Evolutionary conservation across 2,113 vertebrate species (phyloP).

Genomic region (Lepidothrix coronata): DNA sequence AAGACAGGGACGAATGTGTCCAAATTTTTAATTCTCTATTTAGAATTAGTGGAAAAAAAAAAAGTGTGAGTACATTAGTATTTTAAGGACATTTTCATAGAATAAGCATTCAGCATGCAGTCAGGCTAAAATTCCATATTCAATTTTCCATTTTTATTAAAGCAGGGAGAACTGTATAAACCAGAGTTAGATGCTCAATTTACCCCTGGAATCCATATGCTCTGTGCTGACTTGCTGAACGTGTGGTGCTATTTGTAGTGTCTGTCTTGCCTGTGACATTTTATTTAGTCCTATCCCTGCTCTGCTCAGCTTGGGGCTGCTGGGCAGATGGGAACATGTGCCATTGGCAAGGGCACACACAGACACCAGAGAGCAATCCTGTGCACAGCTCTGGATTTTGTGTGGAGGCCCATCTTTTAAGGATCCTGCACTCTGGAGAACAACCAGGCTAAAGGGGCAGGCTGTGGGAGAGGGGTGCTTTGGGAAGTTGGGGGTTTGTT

Average conservation of each 20-base stretch:
- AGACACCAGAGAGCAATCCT: background rate
- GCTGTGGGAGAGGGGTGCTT: background rate
- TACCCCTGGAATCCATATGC: background rate
- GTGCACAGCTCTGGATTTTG: accelerated
- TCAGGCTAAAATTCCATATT: background rate
- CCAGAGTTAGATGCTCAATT: background rate
- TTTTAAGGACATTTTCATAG: background rate
- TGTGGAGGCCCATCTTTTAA: background rate
- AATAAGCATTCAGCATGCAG: background rate
- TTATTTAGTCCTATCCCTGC: background rate
- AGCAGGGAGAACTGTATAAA: background rate
- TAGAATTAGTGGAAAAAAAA: background rate
- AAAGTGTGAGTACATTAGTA: background rate
- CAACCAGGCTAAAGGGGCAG: background rate
- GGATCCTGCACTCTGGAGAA: background rate
- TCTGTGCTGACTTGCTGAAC: background rate
- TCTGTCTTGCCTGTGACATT: background rate
- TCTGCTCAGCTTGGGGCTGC: background rate
- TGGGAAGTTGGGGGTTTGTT: background rate
- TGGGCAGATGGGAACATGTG: background rate
- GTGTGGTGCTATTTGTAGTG: background rate
- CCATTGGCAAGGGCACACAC: background rate
- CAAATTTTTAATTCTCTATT: background rate
- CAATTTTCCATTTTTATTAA: background rate
- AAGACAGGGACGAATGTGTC: background rate